phyloP scores from a whole-genome alignment of 2,113 vertebrate genomes.

The Grus americana region DNA sequence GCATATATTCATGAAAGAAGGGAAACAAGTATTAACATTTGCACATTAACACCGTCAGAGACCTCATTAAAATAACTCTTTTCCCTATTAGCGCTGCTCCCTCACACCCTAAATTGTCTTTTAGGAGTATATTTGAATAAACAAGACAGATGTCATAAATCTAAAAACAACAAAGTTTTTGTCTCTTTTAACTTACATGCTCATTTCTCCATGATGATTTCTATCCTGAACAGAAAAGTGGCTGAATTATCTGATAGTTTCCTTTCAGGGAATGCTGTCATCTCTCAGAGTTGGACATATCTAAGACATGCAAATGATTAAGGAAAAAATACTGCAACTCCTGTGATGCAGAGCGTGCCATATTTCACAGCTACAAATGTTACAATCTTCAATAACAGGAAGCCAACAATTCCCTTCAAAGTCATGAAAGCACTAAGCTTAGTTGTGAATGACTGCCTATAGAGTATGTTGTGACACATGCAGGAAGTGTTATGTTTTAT shows the following conservation, averaged over 20 bases:
- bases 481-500: not conserved
- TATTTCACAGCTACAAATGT: conserved; percentile 8
- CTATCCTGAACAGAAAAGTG: not conserved
- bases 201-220: not conserved
- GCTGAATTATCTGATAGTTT: not conserved
- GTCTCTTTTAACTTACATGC: not conserved
- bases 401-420: conserved; percentile 13
- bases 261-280: not conserved
- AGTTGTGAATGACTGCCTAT: not conserved
- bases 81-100: not conserved
- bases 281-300: not conserved
- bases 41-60: not conserved
- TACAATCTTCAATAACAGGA: not conserved
- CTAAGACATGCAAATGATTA: not conserved
- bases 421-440: not conserved
- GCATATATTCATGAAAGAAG: not conserved
- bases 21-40: not conserved
- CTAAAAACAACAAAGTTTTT: not conserved
- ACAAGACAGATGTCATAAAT: not conserved
- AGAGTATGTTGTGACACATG: not conserved
- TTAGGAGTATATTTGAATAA: not conserved
- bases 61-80: not conserved
- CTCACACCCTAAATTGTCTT: not conserved
- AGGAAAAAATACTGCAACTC: not conserved
- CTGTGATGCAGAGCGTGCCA: not conserved